A percentile compares a stretch with the other conserved stretches of the same genome.
Conservation (phyloP, 2,888 invertebrate species). For the Augochlorella aurata region DNA sequence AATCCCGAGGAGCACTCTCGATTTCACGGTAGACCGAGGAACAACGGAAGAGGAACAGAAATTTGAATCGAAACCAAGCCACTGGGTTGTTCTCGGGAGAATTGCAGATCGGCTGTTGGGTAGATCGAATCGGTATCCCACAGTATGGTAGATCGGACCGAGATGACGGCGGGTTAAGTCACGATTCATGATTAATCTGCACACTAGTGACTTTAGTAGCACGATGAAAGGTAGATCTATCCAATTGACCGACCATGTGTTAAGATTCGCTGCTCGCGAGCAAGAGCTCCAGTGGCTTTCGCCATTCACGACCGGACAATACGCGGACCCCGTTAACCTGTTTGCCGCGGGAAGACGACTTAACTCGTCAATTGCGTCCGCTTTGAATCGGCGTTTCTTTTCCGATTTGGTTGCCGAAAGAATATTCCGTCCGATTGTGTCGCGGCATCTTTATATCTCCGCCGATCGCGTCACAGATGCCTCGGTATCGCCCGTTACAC, state of each 20-base stretch:
- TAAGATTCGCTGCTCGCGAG: neutral
- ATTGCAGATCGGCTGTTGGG: neutral
- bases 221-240: slow-evolving; percentile 11
- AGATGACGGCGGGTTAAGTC: neutral
- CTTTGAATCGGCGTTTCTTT: neutral
- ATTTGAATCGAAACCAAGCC: neutral
- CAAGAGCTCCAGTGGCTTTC: slow-evolving; percentile 12
- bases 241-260: slow-evolving; percentile 2
- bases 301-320: neutral
- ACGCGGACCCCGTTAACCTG: neutral
- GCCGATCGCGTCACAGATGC: neutral
- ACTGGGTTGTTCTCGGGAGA: neutral
- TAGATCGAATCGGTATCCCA: slow-evolving; percentile 5
- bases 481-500: neutral
- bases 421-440: neutral
- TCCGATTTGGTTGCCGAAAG: neutral
- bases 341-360: neutral
- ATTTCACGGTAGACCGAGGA: neutral
- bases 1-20: neutral
- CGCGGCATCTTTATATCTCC: neutral
- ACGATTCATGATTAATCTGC: slow-evolving; percentile 11
- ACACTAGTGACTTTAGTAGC: slow-evolving; percentile 5
- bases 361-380: slow-evolving; percentile 3
- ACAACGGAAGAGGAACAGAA: neutral
- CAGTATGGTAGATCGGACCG: neutral